Evolutionary conservation across 2,113 vertebrate genomes (phyloP).

Genomic region (Willisornis vidua): DNA sequence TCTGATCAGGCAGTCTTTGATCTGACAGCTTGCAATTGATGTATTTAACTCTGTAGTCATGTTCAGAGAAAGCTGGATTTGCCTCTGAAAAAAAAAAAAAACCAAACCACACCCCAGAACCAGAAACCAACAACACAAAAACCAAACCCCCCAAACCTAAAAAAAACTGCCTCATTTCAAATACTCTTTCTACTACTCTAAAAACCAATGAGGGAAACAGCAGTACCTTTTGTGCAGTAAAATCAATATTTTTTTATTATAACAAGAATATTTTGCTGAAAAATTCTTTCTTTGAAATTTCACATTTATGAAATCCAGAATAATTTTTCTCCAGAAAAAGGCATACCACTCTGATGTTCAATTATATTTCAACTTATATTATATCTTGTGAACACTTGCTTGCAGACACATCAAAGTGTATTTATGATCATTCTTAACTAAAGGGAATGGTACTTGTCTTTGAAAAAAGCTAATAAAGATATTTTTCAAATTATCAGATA

Average conservation of each 20-base stretch:
- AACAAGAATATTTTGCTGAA: not conserved
- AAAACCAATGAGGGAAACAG: not conserved
- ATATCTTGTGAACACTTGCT: not conserved
- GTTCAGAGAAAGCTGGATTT: not conserved
- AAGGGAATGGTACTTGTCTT: not conserved
- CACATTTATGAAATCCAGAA: not conserved
- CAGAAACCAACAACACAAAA: not conserved
- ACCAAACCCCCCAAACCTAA: rapidly evolving
- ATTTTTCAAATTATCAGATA: not conserved
- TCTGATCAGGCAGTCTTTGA: not conserved
- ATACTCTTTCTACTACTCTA: not conserved
- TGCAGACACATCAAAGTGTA: not conserved
- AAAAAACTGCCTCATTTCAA: not conserved
- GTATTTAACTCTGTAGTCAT: not conserved
- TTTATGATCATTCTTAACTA: not conserved
- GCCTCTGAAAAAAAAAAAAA: not conserved
- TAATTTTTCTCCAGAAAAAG: not conserved
- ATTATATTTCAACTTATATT: not conserved
- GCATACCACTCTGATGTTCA: not conserved
- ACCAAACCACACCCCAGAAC: not conserved
- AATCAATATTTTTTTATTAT: not conserved
- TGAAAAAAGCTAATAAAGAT: not conserved
- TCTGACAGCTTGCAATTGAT: not conserved
- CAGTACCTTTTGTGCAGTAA: not conserved
- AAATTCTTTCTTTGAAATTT: not conserved